phyloP scores from a whole-genome alignment of 1,140 invertebrate genomes.

The Drosophila santomea region DNA sequence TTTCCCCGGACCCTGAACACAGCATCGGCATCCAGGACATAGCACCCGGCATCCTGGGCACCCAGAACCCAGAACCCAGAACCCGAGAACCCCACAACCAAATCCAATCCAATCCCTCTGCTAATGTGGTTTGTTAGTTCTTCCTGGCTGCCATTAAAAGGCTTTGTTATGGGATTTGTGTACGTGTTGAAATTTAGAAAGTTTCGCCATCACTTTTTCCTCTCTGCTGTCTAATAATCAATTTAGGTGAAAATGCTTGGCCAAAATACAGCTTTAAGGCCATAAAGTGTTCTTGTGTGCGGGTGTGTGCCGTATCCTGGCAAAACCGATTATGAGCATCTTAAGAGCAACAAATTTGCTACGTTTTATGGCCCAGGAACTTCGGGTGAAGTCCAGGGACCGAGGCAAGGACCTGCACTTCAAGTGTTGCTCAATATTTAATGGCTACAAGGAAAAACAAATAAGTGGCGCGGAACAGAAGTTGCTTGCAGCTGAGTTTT shows the following conservation, averaged over 20 bases:
- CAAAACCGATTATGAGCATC: constrained; percentile 75
- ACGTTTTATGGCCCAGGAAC: constrained; percentile 51
- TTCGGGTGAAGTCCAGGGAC: background rate
- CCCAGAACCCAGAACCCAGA: too few relatives aligned
- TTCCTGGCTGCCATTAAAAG: constrained; percentile 77
- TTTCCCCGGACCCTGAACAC: constrained; percentile 18
- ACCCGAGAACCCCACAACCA: background rate
- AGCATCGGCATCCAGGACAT: too few relatives aligned
- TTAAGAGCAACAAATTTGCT: constrained; percentile 70
- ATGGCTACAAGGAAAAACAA: constrained; percentile 33
- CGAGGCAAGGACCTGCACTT: constrained; percentile 26
- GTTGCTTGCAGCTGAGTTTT: constrained; percentile 6
- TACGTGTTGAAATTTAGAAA: constrained; percentile 82
- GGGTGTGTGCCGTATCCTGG: constrained; percentile 23
- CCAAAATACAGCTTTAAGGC: constrained; percentile 71
- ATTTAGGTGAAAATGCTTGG: constrained; percentile 68
- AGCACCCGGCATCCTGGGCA: too few relatives aligned
- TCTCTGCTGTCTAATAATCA: constrained; percentile 65
- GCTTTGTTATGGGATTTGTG: constrained; percentile 81
- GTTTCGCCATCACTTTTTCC: constrained; percentile 33
- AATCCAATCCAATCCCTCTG: constrained; percentile 16
- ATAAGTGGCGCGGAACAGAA: constrained; percentile 6
- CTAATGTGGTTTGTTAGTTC: constrained; percentile 81
- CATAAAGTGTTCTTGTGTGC: constrained; percentile 47
- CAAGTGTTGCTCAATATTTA: constrained; percentile 57